Base-by-base conservation (phyloP, 2,797 vertebrate species). In the Anableps anableps region DNA sequence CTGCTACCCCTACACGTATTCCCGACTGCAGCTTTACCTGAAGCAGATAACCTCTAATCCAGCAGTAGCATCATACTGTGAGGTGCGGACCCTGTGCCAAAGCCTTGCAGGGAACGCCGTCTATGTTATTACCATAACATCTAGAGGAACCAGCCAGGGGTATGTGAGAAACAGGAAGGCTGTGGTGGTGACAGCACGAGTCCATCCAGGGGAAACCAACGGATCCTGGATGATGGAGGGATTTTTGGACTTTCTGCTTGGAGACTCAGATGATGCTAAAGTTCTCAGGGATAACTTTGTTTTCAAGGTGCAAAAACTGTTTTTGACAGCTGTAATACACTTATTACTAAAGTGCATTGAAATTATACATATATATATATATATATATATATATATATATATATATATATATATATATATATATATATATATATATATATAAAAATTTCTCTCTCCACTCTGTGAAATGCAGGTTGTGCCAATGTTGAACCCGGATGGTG, bases 401-500 rank as follows among this genome's bases (percentile, higher is more conserved):
- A n/a, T n/a, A n/a, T n/a, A n/a, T n/a, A n/a, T n/a, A n/a, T n/a
- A n/a, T n/a, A n/a, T n/a, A n/a, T n/a, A n/a, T n/a, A n/a, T n/a
- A n/a, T n/a, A n/a, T n/a, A n/a, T n/a, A n/a, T n/a, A n/a, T n/a
- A n/a, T n/a, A n/a, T n/a, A n/a, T n/a, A n/a, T n/a, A n/a, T n/a
- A n/a, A n/a, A n/a, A n/a, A n/a, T n/a, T n/a, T n/a, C n/a, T 51
- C 8, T 8, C 0, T 19, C 38, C 1, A 64, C 47, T 68, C 48
- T 80, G 77, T 60, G 70, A 55, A 43, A 62, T 86, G 55, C 83
- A 96, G 96, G 92, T 98, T 88, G 95, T 99, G 66, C 98, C 98
- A 0, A 99, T 99, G 98, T 93, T 99, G 83, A 99, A 99, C 80
- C 98, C 98, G 0, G 97, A 99, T 0, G 98, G 98, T 0, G 97